Conservation (phyloP, 2,113 vertebrate species). For the Microcebus griseorufus region DNA sequence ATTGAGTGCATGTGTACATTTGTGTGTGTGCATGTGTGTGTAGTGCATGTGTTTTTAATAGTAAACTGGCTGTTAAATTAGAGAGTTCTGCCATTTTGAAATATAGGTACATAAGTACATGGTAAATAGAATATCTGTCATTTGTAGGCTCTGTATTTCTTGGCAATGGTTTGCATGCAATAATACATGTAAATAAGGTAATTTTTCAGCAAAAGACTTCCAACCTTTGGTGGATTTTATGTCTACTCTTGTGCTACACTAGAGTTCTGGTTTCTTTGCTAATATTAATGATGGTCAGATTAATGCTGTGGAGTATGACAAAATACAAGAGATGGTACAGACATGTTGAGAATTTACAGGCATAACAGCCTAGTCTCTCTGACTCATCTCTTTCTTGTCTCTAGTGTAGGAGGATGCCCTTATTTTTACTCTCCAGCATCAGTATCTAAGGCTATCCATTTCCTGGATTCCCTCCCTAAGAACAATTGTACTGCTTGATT, state of each 20-base stretch:
- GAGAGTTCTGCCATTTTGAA: not conserved
- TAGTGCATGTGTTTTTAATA: not conserved
- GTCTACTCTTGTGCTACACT: not conserved
- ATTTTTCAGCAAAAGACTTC: not conserved
- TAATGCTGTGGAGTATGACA: not conserved
- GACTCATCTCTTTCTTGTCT: not conserved
- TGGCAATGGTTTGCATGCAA: not conserved
- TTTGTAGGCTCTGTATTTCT: not conserved
- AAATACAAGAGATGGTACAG: not conserved
- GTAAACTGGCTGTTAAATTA: not conserved
- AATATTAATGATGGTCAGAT: not conserved
- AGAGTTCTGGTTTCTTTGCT: conserved; percentile 28
- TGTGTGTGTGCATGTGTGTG: not conserved
- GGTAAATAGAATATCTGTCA: not conserved
- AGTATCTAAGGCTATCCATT: not conserved
- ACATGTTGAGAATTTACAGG: not conserved
- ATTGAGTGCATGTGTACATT: not conserved
- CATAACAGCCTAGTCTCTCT: not conserved
- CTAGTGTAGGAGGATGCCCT: not conserved
- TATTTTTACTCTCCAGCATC: not conserved
- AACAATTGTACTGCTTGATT: not conserved
- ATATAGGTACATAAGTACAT: not conserved
- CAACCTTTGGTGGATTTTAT: conserved; percentile 45
- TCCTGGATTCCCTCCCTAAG: not conserved
- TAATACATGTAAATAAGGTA: not conserved